phyloP scores from a whole-genome alignment of 1,140 invertebrate species.

The Aethina tumida region DNA sequence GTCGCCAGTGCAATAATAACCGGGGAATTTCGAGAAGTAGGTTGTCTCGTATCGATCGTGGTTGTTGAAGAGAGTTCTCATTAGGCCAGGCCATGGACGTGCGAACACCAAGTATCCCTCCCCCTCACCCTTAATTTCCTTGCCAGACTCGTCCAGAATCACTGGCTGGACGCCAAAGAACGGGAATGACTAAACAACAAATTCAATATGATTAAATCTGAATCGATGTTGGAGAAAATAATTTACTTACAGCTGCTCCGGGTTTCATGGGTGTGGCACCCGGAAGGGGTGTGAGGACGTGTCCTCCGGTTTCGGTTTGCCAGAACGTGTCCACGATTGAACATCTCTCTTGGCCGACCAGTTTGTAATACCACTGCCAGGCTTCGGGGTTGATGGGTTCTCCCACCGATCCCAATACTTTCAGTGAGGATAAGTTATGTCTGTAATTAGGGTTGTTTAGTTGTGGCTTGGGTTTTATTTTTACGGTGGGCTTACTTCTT shows the following conservation, averaged over 20 bases:
- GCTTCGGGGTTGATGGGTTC: slow-evolving; percentile 98
- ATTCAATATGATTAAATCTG: slow-evolving; percentile 1
- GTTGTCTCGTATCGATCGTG: slow-evolving; percentile 88
- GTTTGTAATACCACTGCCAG: slow-evolving; percentile 93
- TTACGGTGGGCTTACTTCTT: slow-evolving; percentile 37
- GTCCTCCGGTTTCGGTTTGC: slow-evolving; percentile 97
- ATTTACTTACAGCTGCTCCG: slow-evolving; percentile 87
- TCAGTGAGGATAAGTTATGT: slow-evolving; percentile 51
- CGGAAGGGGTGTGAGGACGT: slow-evolving; percentile 89
- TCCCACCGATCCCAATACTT: slow-evolving; percentile 88
- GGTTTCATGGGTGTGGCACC: slow-evolving; percentile 94
- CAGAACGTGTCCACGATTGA: slow-evolving; percentile 98
- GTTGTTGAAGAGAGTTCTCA: slow-evolving; percentile 86
- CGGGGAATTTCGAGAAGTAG: slow-evolving; percentile 92
- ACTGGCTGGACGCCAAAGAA: slow-evolving; percentile 92
- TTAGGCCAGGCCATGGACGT: slow-evolving; percentile 94
- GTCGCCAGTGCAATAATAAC: slow-evolving; percentile 96
- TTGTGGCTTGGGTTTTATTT: neutral
- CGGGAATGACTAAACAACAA: slow-evolving; percentile 72
- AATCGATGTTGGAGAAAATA: neutral
- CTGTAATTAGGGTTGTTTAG: slow-evolving; percentile 31
- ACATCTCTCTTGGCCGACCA: slow-evolving; percentile 71
- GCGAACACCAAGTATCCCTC: slow-evolving; percentile 93
- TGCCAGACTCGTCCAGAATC: slow-evolving; percentile 80
- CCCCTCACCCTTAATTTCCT: slow-evolving; percentile 74